Base-by-base conservation (phyloP, 1,140 invertebrate genomes). In the Globodera ellingtonae region DNA sequence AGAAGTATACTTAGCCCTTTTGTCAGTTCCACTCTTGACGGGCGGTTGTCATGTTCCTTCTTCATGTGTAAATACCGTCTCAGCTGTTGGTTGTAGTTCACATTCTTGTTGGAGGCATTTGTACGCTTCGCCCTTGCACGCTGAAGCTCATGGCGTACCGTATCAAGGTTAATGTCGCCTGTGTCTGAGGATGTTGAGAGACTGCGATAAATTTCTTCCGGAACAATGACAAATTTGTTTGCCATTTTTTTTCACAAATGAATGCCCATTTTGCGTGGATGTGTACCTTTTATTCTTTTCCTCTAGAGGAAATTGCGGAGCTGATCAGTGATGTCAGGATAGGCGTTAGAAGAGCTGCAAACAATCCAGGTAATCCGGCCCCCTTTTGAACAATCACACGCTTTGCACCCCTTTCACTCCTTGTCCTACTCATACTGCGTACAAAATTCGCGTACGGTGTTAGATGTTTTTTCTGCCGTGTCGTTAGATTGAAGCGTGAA, bases 361-460 rank as follows among this genome's bases (percentile, higher is more conserved):
- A 59, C 56, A 72, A 7, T 44, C 50, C 46, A 13, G 35, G 7
- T 10, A 48, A 3, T 13, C 72, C 72, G 13, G 48, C 46, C 4
- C 72, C 72, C 35, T 73, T 73, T 35, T 73, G 72, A 9, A 10
- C 59, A 24, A 73, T 8, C 13, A 48, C 13, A 8, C 46, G 50
- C 48, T 48, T 47, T 24, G 75, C 75, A 15, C 75, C 75, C 24
- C 47, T 66, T 21, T 82, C 80, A 75, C 46, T 81, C 24, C 80
- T 8, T 4, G 66, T 52, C 52, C 82, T 48, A 15, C 24, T 66
- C 47, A 81, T 8, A 5, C 35, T 0, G 15, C 80, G 65, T 3
- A 81, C 80, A 83, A 81, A 81, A 13, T n/a, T 0, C 0, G 80
- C 80, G 67, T 81, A 66, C 15, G 80, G 81, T 8, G 46, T 18